A percentile compares a stretch with the other conserved stretches of the same genome.
Conservation (phyloP, 1,140 invertebrate species). For the Phymastichus coffea region DNA sequence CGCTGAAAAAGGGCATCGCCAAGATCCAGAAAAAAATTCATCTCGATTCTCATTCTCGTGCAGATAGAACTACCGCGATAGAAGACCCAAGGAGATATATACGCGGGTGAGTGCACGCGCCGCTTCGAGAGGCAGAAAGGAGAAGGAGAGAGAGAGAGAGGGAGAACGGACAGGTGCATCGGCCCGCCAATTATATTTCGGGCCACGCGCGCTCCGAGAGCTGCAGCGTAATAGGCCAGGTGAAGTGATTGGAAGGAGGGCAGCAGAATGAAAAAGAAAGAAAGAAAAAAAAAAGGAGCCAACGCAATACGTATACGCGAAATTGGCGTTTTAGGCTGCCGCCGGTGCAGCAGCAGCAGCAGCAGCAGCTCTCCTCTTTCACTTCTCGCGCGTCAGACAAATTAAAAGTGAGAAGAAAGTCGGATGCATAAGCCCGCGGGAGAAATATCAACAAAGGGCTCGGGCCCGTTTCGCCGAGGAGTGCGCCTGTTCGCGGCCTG, state of each 20-base stretch:
- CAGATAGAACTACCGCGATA: too few relatives aligned
- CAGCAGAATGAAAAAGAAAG: neutral
- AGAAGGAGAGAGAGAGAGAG: conserved; percentile 16
- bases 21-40: too few relatives aligned
- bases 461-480: too few relatives aligned
- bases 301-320: neutral
- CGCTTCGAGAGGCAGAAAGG: neutral
- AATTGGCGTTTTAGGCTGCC: conserved; percentile 4
- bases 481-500: too few relatives aligned
- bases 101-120: conserved; percentile 12
- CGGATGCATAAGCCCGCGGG: neutral
- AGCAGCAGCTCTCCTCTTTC: too few relatives aligned
- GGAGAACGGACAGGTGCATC: conserved; percentile 55
- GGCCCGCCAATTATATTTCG: conserved; percentile 58
- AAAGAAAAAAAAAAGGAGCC: neutral
- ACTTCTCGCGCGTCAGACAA: neutral
- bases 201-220: conserved; percentile 10
- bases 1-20: too few relatives aligned
- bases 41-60: too few relatives aligned
- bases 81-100: too few relatives aligned
- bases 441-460: conserved; percentile 13
- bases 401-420: conserved; percentile 8
- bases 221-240: conserved; percentile 13
- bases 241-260: conserved; percentile 24
- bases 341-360: too few relatives aligned